Conservation (phyloP, 1,140 invertebrate genomes). For the Tigriopus japonicus region DNA sequence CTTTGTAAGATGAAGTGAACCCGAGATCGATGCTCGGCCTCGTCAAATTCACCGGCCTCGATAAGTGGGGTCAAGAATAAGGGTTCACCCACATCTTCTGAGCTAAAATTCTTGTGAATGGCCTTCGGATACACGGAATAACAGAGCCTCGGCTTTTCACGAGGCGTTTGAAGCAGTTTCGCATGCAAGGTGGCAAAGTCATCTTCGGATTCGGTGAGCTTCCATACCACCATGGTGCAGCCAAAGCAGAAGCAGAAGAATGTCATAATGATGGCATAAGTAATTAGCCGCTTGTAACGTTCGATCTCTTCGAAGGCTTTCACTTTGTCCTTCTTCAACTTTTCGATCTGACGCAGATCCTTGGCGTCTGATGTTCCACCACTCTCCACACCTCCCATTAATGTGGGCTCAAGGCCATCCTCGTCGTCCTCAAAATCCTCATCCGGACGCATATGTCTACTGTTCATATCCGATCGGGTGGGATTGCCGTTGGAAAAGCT, state of each 20-base stretch:
- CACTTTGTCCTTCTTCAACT: neutral
- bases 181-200: neutral
- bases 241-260: neutral
- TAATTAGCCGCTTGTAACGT: neutral
- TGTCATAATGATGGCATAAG: neutral
- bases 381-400: too few species aligned
- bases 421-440: too few species aligned
- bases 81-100: neutral
- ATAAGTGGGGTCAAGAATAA: slow-evolving; percentile 1
- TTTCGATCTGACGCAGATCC: neutral
- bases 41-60: neutral
- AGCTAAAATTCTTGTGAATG: too few species aligned
- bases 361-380: too few species aligned
- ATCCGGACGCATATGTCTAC: too few species aligned
- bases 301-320: neutral
- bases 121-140: neutral
- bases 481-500: too few species aligned
- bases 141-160: neutral
- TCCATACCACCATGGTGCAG: neutral
- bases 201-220: neutral
- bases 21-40: neutral
- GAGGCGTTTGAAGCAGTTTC: neutral
- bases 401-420: too few species aligned
- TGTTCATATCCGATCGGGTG: too few species aligned
- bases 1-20: slow-evolving; percentile 1